Evolutionary conservation across 1,140 invertebrate species (phyloP).

Genomic region (Drosophila trapezifrons): DNA sequence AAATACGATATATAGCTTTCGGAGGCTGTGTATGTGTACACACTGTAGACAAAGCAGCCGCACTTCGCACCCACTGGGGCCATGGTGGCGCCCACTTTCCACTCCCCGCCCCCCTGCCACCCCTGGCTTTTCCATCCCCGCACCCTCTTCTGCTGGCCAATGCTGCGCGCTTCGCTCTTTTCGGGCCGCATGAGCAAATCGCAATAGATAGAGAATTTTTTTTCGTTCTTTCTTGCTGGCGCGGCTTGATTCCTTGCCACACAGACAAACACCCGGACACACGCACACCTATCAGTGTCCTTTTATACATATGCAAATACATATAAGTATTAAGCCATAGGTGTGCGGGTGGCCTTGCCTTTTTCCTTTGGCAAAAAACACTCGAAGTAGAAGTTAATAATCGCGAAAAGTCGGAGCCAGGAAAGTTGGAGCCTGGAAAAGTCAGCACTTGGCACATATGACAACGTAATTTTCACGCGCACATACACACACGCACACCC

Average conservation of each 20-base stretch:
- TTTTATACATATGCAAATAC: constrained; percentile 10
- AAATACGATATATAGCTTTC: constrained; percentile 30
- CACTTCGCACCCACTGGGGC: constrained; percentile 67
- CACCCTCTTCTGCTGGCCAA: constrained; percentile 20
- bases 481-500: constrained; percentile 38
- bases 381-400: constrained; percentile 37
- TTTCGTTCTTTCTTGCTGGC: constrained; percentile 65
- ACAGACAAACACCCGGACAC: constrained; percentile 30
- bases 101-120: constrained; percentile 19
- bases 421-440: constrained; percentile 40
- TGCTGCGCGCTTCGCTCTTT: constrained; percentile 74
- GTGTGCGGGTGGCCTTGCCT: constrained; percentile 56
- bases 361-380: constrained; percentile 45
- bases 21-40: constrained; percentile 44
- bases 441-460: constrained; percentile 76
- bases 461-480: constrained; percentile 75
- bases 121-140: constrained; percentile 14
- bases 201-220: constrained; percentile 84
- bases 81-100: constrained; percentile 51
- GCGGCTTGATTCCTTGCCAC: constrained; percentile 68
- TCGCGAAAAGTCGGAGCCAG: constrained; percentile 19
- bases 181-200: constrained; percentile 82
- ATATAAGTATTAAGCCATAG: constrained; percentile 10
- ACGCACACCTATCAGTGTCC: constrained; percentile 6
- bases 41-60: constrained; percentile 59